phyloP scores from a whole-genome alignment of 2,113 vertebrate species.

The Myrmecophaga tridactyla region DNA sequence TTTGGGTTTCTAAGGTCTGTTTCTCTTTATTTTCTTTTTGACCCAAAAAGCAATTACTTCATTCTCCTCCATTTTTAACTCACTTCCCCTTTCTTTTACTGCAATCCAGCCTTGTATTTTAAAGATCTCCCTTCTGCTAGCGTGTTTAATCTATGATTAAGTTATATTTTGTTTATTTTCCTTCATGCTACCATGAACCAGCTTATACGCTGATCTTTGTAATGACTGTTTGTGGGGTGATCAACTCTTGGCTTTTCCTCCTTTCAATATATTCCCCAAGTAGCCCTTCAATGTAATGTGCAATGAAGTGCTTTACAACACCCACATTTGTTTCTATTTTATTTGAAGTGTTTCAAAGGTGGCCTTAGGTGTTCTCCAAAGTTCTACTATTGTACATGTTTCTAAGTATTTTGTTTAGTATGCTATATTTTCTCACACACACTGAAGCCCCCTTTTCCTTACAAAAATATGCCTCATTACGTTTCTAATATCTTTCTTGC shows the following conservation, averaged over 20 bases:
- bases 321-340: fast-evolving
- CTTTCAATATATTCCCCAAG: no score
- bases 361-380: neutral
- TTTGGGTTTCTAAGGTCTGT: neutral
- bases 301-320: fast-evolving
- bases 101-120: neutral
- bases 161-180: neutral
- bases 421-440: neutral
- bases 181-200: neutral
- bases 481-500: neutral
- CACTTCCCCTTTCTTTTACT: neutral
- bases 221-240: neutral
- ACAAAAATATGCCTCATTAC: neutral
- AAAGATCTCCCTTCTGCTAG: fast-evolving
- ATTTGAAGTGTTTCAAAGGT: fast-evolving
- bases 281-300: fast-evolving
- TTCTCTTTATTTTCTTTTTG: neutral
- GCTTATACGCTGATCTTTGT: fast-evolving
- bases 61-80: neutral
- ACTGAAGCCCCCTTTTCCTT: neutral
- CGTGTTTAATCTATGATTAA: fast-evolving
- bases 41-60: neutral
- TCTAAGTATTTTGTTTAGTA: neutral
- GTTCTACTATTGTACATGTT: no score
- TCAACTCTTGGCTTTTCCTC: neutral